Conservation (phyloP, 2,797 vertebrate species). For the Champsocephalus gunnari region DNA sequence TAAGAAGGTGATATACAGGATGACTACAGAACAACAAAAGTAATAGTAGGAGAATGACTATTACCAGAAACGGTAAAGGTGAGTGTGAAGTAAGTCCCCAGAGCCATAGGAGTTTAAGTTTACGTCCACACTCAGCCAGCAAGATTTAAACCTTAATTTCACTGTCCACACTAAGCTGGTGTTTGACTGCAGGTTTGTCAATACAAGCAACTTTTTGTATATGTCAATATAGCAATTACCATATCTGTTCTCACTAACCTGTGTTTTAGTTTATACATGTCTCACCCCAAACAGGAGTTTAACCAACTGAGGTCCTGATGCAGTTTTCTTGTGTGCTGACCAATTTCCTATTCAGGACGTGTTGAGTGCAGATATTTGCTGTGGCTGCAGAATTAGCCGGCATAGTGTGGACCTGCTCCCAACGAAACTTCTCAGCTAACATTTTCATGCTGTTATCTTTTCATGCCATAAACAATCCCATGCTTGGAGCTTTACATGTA, state of each 20-base stretch:
- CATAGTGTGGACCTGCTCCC: conserved; percentile 6
- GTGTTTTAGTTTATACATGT: neutral
- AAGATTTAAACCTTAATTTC: neutral
- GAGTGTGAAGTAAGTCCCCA: conserved; percentile 28
- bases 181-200: neutral
- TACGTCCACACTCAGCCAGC: neutral
- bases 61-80: neutral
- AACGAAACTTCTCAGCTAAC: conserved; percentile 40
- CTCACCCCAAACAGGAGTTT: neutral
- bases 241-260: neutral
- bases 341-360: too few relatives aligned
- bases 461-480: conserved; percentile 60
- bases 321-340: too few relatives aligned
- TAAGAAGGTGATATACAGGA: neutral
- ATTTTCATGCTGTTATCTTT: conserved; percentile 64
- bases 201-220: neutral
- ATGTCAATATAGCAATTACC: neutral
- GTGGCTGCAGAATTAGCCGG: neutral
- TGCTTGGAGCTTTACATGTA: conserved; percentile 41
- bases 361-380: too few relatives aligned
- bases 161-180: neutral
- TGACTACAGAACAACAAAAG: neutral
- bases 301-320: neutral
- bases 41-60: neutral
- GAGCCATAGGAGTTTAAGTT: neutral